Evolutionary conservation across 1,140 invertebrate genomes (phyloP).

Genomic region (Solenopsis invicta): DNA sequence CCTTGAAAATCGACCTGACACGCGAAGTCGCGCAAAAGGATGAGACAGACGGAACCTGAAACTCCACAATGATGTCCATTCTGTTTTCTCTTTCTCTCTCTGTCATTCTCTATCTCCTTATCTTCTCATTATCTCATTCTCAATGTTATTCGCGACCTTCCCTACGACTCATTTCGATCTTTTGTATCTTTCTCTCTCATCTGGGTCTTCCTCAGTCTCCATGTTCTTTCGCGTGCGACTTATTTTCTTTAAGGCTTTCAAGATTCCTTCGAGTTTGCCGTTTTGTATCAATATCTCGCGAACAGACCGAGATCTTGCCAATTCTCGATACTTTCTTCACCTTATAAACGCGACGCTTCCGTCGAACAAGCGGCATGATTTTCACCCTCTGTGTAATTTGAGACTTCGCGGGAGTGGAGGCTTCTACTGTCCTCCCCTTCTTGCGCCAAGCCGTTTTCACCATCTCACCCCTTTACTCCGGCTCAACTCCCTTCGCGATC

Average conservation of each 20-base stretch:
- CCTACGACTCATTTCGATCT: slow-evolving; percentile 11
- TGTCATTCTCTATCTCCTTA: background rate
- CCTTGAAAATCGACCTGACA: slow-evolving; percentile 32
- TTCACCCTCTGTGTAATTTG: slow-evolving; percentile 54
- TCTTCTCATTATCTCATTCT: background rate
- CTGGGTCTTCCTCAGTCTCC: background rate
- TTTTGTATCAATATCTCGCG: slow-evolving; percentile 28
- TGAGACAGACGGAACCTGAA: background rate
- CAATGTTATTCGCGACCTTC: background rate
- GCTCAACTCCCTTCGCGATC: slow-evolving; percentile 28
- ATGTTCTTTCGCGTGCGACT: background rate
- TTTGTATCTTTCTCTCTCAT: background rate
- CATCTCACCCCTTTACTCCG: background rate
- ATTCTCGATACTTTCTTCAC: slow-evolving; percentile 12
- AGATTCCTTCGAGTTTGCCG: background rate
- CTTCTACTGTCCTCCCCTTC: background rate
- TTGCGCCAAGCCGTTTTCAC: slow-evolving; percentile 1
- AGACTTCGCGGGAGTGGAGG: background rate
- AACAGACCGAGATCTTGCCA: slow-evolving; percentile 2
- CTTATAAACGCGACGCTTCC: slow-evolving; percentile 31
- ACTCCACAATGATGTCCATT: background rate
- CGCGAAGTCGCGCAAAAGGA: slow-evolving; percentile 6
- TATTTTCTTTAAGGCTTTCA: slow-evolving; percentile 24
- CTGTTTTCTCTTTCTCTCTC: background rate
- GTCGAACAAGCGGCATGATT: slow-evolving; percentile 41